Base-by-base conservation (phyloP, 2,113 vertebrate genomes). In the Reinhardtius hippoglossoides region DNA sequence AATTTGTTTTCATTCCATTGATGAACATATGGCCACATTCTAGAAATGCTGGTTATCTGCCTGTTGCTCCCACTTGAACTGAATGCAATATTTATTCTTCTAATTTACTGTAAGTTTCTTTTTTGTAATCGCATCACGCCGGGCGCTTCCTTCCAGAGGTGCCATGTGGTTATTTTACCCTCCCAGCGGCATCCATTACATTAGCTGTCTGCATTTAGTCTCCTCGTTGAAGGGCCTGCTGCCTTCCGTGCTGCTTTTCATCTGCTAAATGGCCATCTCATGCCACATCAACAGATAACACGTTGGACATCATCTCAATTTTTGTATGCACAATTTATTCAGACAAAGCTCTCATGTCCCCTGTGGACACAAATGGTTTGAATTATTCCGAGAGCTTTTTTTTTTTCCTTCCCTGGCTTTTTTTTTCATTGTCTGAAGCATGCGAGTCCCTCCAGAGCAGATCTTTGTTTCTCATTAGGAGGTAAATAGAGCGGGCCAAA, bases 401-500 rank as follows among this genome's bases (percentile, higher is more conserved):
- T 75, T 52, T 56, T 52, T 70, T 55, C 63, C 63, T 24, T 80
- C 60, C 23, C 69, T 55, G 42, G 59, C 56, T 77, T 88, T 87
- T 90, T 86, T 50, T 50, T 50, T 18, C 71, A 87, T 90, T 89
- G 78, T 91, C 85, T 92, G 85, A 88, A 87, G 90, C 89, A 86
- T 90, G 88, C 78, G 42, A 88, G 72, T 88, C 90, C 86, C 87
- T 87, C 80, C 84, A 90, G 90, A 90, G 71, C 88, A 80, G 86
- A 88, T 90, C 92, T 92, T 92, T 93, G 91, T 92, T 93, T 93
- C 90, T 90, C 90, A 94, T 93, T 92, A 92, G 81, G 88, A 87
- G 85, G 84, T 88, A 89, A 91, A 88, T 88, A 90, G 91, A 80
- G 81, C 84, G 77, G 88, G 87, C 89, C 90, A 89, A 92, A 89